Conservation (phyloP, 2,113 vertebrate species). For the Thunnus thynnus region DNA sequence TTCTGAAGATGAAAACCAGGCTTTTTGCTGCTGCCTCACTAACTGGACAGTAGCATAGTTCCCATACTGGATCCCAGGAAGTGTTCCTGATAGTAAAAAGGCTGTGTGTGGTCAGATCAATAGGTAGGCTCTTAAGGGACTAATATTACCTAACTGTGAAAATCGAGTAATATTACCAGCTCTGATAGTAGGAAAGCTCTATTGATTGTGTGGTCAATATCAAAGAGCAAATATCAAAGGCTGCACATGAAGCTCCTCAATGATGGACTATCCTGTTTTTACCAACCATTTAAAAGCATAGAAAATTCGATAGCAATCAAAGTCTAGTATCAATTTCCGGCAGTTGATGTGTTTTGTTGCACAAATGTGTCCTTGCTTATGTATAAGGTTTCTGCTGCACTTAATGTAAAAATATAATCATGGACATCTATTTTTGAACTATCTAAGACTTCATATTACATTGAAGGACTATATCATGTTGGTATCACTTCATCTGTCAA, state of each 20-base stretch:
- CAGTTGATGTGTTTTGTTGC: conserved; percentile 56
- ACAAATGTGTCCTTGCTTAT: conserved; percentile 49
- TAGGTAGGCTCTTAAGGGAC: conserved; percentile 73
- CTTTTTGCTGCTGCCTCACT: neutral
- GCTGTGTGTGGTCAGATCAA: conserved; percentile 66
- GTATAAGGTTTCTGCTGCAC: conserved; percentile 46
- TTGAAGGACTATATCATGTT: neutral
- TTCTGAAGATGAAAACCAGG: conserved; percentile 2
- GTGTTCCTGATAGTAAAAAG: conserved; percentile 24
- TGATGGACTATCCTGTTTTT: conserved; percentile 65
- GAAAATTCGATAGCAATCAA: conserved; percentile 67
- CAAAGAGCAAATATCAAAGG: conserved; percentile 74
- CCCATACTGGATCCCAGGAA: neutral
- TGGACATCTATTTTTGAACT: conserved; percentile 29
- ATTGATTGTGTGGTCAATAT: conserved; percentile 81
- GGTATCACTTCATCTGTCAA: neutral
- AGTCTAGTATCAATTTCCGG: conserved; percentile 66
- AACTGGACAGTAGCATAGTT: conserved; percentile 13
- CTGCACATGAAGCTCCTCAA: conserved; percentile 58
- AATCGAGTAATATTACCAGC: conserved; percentile 81
- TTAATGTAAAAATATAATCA: conserved; percentile 37
- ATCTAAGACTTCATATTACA: conserved; percentile 6
- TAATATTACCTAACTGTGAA: conserved; percentile 80
- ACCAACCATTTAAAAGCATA: conserved; percentile 67
- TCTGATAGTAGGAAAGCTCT: conserved; percentile 70